Evolutionary conservation across 30 jellyfish, hydroid and myxozoan species (phyloP).

Genomic region (Aurelia coerulea): DNA sequence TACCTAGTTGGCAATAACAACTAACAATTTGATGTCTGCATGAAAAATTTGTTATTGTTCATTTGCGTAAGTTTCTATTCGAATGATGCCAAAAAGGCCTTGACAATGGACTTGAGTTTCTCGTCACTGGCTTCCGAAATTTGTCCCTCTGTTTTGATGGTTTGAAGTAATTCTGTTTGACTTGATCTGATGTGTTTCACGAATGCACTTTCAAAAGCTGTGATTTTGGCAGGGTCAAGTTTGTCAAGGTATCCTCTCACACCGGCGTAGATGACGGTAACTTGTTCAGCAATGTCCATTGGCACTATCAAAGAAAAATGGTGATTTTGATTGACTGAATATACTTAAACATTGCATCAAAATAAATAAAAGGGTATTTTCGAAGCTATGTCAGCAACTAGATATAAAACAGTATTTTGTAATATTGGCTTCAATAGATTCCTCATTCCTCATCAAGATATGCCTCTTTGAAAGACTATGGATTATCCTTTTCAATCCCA

Average conservation of each 20-base stretch:
- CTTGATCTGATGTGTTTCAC: slow-evolving; percentile 84
- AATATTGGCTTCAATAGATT: no score
- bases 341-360: no score
- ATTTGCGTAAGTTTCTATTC: slow-evolving; percentile 42
- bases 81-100: slow-evolving; percentile 86
- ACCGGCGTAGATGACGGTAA: slow-evolving; percentile 96
- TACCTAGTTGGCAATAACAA: slow-evolving; percentile 2
- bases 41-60: not conserved
- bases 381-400: no score
- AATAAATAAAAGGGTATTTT: no score
- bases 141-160: slow-evolving; percentile 94
- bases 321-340: no score
- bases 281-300: slow-evolving; percentile 99
- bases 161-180: slow-evolving; percentile 77
- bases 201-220: slow-evolving; percentile 91
- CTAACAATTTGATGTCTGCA: not conserved
- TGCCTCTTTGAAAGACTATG: no score
- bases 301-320: slow-evolving; percentile 77
- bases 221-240: slow-evolving; percentile 91
- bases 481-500: no score
- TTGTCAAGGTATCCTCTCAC: slow-evolving; percentile 97
- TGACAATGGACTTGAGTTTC: slow-evolving; percentile 82
- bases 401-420: no score
- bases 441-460: no score
- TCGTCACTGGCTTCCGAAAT: slow-evolving; percentile 96